phyloP scores from a whole-genome alignment of 2,888 invertebrate species.

The Cataglyphis albicans region DNA sequence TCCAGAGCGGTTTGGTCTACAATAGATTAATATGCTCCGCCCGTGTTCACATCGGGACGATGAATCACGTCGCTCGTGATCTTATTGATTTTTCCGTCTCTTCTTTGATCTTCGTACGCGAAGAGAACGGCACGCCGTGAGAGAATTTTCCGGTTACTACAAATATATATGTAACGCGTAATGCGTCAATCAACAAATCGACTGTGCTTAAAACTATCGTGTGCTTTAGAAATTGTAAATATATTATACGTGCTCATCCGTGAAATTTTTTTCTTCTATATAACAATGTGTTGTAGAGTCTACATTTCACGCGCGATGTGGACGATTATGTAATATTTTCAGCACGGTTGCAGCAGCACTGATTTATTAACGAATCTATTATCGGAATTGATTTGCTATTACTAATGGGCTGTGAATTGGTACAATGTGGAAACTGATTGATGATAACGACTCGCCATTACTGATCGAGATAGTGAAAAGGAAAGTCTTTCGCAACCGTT shows the following conservation, averaged over 20 bases:
- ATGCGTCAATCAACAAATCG: not conserved
- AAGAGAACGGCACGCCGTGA: not conserved
- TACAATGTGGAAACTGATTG: slow-evolving; percentile 51
- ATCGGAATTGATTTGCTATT: slow-evolving; percentile 52
- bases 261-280: not conserved
- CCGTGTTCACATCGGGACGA: slow-evolving; percentile 47
- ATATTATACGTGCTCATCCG: too few species aligned
- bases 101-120: not conserved
- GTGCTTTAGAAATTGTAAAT: not conserved
- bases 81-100: slow-evolving; percentile 45
- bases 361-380: slow-evolving; percentile 55
- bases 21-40: slow-evolving; percentile 70
- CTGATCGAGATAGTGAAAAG: slow-evolving; percentile 41
- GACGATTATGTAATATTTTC: slow-evolving; percentile 27
- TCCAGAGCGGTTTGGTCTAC: slow-evolving; percentile 66
- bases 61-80: slow-evolving; percentile 38
- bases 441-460: slow-evolving; percentile 44
- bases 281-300: not conserved
- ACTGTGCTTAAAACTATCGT: not conserved
- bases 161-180: not conserved
- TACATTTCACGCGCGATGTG: not conserved
- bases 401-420: slow-evolving; percentile 53
- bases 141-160: not conserved
- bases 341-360: slow-evolving; percentile 9
- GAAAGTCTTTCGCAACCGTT: slow-evolving; percentile 45